Evolutionary conservation across 2,797 vertebrate species (phyloP).

Genomic region (Morelia viridis): DNA sequence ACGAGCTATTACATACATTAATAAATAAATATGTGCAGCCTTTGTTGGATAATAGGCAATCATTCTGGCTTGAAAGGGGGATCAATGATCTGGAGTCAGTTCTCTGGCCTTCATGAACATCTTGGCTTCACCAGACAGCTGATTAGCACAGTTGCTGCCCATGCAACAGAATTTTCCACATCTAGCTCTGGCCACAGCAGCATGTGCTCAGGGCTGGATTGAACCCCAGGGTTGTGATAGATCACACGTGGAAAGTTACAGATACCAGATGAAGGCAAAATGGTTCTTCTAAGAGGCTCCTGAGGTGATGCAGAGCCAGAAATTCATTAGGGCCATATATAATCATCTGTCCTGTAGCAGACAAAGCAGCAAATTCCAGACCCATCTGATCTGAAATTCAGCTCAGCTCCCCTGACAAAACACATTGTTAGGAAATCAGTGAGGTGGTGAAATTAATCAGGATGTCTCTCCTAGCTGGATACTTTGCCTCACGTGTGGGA

Average conservation of each 20-base stretch:
- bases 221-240: background rate
- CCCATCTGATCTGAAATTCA: background rate
- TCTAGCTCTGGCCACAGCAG: background rate
- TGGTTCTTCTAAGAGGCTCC: background rate
- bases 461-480: slow-evolving; percentile 46
- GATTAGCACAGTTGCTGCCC: background rate
- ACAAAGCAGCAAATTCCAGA: background rate
- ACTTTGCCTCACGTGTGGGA: slow-evolving; percentile 33
- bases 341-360: background rate
- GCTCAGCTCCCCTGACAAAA: slow-evolving; percentile 29
- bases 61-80: background rate
- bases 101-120: background rate
- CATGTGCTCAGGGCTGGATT: background rate
- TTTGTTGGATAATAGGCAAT: background rate
- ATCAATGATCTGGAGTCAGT: background rate
- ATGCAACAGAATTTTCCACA: background rate
- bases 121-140: background rate
- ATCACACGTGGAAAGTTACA: background rate
- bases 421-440: slow-evolving; percentile 41
- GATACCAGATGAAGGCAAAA: background rate
- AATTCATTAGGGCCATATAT: background rate
- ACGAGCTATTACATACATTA: background rate
- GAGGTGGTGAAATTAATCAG: slow-evolving; percentile 51
- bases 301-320: rapidly evolving
- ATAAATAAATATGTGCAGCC: background rate